Evolutionary conservation across 2,113 vertebrate species (phyloP).

Genomic region (Cyanistes caeruleus): DNA sequence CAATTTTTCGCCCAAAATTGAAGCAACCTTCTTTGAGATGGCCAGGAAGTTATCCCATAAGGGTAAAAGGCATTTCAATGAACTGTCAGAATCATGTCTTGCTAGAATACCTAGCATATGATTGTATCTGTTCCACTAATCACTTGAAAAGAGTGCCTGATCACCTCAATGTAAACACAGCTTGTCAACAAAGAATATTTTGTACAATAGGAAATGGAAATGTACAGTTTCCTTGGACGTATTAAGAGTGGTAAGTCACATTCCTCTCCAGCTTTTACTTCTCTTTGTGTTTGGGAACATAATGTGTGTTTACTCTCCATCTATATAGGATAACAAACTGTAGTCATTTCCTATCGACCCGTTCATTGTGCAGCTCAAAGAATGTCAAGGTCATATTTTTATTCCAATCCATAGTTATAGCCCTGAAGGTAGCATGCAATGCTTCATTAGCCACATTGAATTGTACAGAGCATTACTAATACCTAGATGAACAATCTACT

Average conservation of each 20-base stretch:
- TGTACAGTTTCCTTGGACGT: background rate
- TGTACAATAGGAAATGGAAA: background rate
- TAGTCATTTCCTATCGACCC: background rate
- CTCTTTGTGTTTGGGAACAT: background rate
- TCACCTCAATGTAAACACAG: background rate
- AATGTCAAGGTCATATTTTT: slow-evolving; percentile 44
- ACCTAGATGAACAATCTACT: background rate
- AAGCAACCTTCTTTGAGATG: background rate
- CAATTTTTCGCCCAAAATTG: background rate
- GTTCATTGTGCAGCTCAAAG: background rate
- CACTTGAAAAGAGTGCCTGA: background rate
- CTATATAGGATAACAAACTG: background rate
- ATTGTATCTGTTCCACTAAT: background rate
- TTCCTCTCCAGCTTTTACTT: background rate
- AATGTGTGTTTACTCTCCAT: background rate
- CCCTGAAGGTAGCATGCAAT: background rate
- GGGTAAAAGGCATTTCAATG: background rate
- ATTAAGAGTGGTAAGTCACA: background rate
- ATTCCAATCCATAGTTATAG: background rate
- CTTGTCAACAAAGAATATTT: background rate
- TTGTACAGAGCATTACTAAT: background rate
- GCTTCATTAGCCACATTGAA: background rate
- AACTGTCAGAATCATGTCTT: background rate
- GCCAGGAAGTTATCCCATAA: background rate
- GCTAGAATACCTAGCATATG: background rate